Evolutionary conservation across 2,888 invertebrate genomes (phyloP), one percentile per base, ranked within the genome.

Genomic region (Corbicula japonica): DNA sequence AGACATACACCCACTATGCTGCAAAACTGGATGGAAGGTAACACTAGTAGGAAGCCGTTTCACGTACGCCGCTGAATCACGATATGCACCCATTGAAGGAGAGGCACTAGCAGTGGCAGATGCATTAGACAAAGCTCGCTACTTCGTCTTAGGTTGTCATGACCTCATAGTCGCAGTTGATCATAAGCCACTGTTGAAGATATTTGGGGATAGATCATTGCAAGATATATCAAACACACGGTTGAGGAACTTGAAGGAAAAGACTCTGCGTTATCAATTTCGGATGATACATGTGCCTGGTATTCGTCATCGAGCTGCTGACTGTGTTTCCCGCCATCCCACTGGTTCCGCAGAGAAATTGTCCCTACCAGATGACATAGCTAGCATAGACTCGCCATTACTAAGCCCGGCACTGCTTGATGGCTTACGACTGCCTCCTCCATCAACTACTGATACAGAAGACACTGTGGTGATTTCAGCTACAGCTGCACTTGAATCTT

Each of bases 291-390:
- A 77, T 44, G 35, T 73, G 1, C 76, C 80, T n/a, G 77, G 69
- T 18, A 65, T 38, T 5, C 62, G 77, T 26, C 79, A 84, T 35
- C 28, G 41, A 30, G 76, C 80, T 10, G 65, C 83, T 12, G 83
- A 85, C 65, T 12, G 54, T 26, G n/a, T 84, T 21, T 85, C 83
- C 12, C 77, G 85, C 21, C 63, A 83, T 15, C 85, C 86, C 18
- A 66, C 70, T 35, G 83, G 79, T 5, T n/a, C 74, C 1, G 41
- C 80, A 8, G 63, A 63, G 18, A 48, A 48, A 50, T 12, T 75
- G 23, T 3, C 23, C 1, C 68, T 83, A 0, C 34, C 32, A 15
- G 83, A 83, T 44, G 83, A 79, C 38, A 46, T 80, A 15, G 63
- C 84, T 5, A 23, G 1, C 4, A 8, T 15, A 1, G 21, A 21